A percentile compares a stretch with the other conserved stretches of the same genome.
phyloP scores from a whole-genome alignment of 2,888 invertebrate genomes.

The Chrysodeixis includens region DNA sequence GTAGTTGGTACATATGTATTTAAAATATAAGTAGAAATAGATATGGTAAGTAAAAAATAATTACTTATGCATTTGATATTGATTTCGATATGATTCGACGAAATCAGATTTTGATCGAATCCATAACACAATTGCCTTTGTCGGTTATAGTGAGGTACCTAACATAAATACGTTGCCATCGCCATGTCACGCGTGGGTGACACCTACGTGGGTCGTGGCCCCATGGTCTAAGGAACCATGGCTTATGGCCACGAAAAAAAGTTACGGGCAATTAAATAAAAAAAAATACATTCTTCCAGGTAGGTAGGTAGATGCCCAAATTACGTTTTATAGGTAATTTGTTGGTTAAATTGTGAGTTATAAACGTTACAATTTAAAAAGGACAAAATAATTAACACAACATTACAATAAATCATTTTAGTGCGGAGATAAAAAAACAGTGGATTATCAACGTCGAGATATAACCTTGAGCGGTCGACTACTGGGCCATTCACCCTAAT shows the following conservation, averaged over 20 bases:
- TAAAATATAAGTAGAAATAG: no score
- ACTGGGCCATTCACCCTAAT: slow-evolving; percentile 58
- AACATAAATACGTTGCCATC: slow-evolving; percentile 29
- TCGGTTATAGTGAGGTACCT: background rate
- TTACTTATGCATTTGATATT: no score
- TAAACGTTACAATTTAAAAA: slow-evolving; percentile 17
- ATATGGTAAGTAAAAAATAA: no score
- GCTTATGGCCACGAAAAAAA: slow-evolving; percentile 21
- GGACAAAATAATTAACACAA: slow-evolving; percentile 46
- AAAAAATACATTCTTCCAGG: background rate
- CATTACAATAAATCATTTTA: slow-evolving; percentile 52
- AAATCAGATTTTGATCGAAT: no score
- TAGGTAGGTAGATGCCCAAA: no score
- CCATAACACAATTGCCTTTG: background rate
- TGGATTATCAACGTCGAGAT: slow-evolving; percentile 51
- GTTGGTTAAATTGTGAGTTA: background rate
- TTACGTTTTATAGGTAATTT: background rate
- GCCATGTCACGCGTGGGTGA: slow-evolving; percentile 49
- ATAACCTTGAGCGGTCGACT: slow-evolving; percentile 57
- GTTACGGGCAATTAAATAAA: slow-evolving; percentile 16
- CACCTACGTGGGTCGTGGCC: slow-evolving; percentile 35
- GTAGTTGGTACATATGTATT: no score
- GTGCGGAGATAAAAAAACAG: slow-evolving; percentile 36
- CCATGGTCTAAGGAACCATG: slow-evolving; percentile 20
- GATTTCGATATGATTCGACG: no score